Conservation (phyloP, 2,113 vertebrate species). For the Macrotis lagotis region DNA sequence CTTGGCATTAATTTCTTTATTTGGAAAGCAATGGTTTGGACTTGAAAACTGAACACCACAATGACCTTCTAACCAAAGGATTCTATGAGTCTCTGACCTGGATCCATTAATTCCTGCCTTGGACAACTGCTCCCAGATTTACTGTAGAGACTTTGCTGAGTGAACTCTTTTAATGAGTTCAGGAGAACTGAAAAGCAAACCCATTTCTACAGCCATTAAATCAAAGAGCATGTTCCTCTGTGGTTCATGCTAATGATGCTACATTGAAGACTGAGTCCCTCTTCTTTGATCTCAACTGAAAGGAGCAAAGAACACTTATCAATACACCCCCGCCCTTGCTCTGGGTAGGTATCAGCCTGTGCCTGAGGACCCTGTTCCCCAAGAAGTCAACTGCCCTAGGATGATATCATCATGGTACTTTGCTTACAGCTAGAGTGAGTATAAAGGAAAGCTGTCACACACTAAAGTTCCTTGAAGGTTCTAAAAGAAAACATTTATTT, state of each 20-base stretch:
- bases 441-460: neutral
- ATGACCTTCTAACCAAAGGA: neutral
- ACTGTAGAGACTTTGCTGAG: neutral
- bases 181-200: neutral
- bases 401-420: neutral
- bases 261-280: neutral
- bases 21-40: neutral
- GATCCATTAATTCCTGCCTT: neutral
- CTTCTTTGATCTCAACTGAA: neutral
- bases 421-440: neutral
- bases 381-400: neutral
- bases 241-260: neutral
- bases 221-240: neutral
- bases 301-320: neutral
- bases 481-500: neutral
- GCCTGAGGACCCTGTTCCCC: neutral
- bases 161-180: neutral
- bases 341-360: neutral
- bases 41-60: neutral
- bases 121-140: neutral
- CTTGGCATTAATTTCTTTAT: neutral
- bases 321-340: neutral
- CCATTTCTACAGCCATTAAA: neutral
- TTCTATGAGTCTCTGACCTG: neutral
- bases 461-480: neutral